Base-by-base conservation (phyloP, 2,113 vertebrate genomes). In the Ciconia boyciana region DNA sequence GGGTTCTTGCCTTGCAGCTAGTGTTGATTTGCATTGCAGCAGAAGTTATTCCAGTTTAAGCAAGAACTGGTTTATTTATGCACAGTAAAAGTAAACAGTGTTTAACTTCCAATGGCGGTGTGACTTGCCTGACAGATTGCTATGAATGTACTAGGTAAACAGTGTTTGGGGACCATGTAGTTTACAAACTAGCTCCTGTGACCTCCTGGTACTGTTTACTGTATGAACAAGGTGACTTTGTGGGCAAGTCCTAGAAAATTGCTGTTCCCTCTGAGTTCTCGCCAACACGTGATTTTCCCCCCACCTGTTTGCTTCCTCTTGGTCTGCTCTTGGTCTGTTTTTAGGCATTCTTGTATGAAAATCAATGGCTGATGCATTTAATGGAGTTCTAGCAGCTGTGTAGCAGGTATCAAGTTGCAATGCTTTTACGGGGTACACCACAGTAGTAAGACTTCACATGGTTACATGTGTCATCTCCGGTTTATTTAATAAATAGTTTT, bases 91-190 rank as follows among this genome's bases (percentile, higher is more conserved):
- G 29, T 16, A 22, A 41, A 21, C 5, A 8, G 43, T 76, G 19
- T 66, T 70, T n/a, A 21, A 49, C 11, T 52, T 34, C 15, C 15
- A 70, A 34, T 24, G 49, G n/a, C 15, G 52, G 19, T 41, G 16
- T 29, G 60, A 55, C 31, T 72, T 82, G 16, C 25, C 41, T 28
- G 43, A 25, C 16, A 12, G 21, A 39, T 11, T 26, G 44, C 52
- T 75, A 0, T 7, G n/a, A 55, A 25, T 6, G 2, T 51, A 18
- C 0, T 6, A 22, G 32, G 52, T 3, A n/a, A 75, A 0, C 7
- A 14, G 78, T 4, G 2, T 64, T 58, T 13, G 25, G 61, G 75
- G 58, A 72, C 32, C 7, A 2, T 1, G 1, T 54, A n/a, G 34
- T n/a, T 69, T 8, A n/a, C 32, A 74, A 18, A 44, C 10, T 5